phyloP scores from a whole-genome alignment of 2,888 invertebrate genomes.

The Linyphia triangularis region DNA sequence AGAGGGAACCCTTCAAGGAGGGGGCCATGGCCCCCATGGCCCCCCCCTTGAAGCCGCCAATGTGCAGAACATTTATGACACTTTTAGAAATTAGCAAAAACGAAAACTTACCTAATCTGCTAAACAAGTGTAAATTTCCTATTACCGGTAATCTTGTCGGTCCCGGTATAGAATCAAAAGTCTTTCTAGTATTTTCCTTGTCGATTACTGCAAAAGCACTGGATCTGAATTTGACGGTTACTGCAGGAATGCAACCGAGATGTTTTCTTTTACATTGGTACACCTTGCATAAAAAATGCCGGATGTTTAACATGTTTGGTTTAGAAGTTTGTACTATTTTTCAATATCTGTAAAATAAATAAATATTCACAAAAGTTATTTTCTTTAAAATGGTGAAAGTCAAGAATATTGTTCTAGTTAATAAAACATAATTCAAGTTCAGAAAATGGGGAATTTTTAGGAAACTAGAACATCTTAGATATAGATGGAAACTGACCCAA shows the following conservation, averaged over 20 bases:
- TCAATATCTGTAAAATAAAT: neutral
- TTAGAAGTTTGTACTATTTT: neutral
- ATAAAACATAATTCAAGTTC: neutral
- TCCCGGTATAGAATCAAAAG: slow-evolving; percentile 59
- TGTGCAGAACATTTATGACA: too few species aligned
- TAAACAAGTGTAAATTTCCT: slow-evolving; percentile 67
- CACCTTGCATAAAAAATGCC: neutral
- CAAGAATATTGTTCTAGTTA: neutral
- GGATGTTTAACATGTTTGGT: neutral
- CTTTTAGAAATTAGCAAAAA: too few species aligned
- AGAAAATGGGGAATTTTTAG: neutral
- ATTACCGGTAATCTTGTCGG: slow-evolving; percentile 55
- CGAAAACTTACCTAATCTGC: slow-evolving; percentile 55
- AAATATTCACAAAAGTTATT: neutral
- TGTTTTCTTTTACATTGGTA: neutral
- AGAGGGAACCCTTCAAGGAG: too few species aligned
- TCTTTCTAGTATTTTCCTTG: slow-evolving; percentile 13
- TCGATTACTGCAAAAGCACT: neutral
- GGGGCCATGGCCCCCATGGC: too few species aligned
- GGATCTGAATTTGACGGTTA: neutral
- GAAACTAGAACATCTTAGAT: neutral
- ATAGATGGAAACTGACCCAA: neutral
- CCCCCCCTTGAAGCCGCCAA: too few species aligned
- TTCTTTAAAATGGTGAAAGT: neutral
- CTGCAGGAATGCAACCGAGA: neutral